These are phyloP conservation scores for Gopherus flavomarginatus DNA, from an alignment of 2,113 vertebrate genomes.

Conservation along the genomic window DNA sequence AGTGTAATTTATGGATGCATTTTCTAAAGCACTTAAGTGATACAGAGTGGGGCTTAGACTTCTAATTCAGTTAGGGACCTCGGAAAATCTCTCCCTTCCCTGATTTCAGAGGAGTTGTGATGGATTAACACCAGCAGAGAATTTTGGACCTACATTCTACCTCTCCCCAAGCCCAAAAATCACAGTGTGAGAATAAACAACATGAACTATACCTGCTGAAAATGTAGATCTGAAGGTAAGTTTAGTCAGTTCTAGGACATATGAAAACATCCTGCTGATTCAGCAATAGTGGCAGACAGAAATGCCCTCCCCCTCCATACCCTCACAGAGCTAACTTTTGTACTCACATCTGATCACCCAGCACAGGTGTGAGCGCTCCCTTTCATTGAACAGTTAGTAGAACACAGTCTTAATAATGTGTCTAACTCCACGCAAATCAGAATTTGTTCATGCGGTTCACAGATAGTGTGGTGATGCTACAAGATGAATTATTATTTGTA, in stretches of 20 bases:
- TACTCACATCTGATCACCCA: neutral
- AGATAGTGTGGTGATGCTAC: neutral
- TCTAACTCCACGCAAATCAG: neutral
- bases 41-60: neutral
- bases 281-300: neutral
- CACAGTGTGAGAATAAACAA: neutral
- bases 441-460: neutral
- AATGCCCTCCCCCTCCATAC: neutral
- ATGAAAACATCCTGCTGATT: neutral
- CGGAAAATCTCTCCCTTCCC: neutral
- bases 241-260: neutral
- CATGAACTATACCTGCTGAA: neutral
- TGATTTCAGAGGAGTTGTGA: neutral
- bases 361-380: neutral
- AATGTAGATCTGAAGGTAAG: neutral
- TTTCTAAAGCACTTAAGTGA: neutral
- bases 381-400: neutral
- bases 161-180: neutral
- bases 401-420: neutral
- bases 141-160: neutral
- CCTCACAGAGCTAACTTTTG: neutral
- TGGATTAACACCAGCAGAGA: neutral
- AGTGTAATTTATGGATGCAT: no score
- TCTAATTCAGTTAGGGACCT: neutral
- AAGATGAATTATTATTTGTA: slow-evolving; percentile 8